Evolutionary conservation across 2,113 vertebrate genomes (phyloP).

Genomic region (Nannospalax galili): DNA sequence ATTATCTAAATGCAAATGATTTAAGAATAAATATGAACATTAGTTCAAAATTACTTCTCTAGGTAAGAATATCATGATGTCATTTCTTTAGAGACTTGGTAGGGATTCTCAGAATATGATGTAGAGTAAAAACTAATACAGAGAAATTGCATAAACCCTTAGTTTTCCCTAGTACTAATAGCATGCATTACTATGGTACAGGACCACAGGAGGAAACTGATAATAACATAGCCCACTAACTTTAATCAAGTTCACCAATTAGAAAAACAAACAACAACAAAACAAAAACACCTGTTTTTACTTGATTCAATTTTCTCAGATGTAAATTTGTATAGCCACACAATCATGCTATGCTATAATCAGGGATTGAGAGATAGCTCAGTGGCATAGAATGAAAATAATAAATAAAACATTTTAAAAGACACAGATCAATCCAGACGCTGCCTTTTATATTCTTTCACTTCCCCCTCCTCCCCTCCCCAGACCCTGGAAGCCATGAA

Average conservation of each 20-base stretch:
- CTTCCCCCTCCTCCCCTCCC: background rate
- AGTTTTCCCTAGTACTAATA: background rate
- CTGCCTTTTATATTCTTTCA: background rate
- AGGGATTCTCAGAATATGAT: background rate
- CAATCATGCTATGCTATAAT: background rate
- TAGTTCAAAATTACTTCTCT: background rate
- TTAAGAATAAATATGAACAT: background rate
- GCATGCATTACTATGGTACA: background rate
- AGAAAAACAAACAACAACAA: background rate
- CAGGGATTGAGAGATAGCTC: too few species aligned
- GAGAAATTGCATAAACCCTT: background rate
- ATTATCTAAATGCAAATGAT: background rate
- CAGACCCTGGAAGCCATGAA: background rate
- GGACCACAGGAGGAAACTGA: background rate
- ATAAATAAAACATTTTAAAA: too few species aligned
- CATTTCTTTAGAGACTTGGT: background rate
- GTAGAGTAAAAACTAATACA: background rate
- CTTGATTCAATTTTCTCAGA: background rate
- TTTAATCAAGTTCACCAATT: background rate
- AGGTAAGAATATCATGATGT: background rate
- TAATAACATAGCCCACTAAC: background rate
- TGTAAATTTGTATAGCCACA: background rate
- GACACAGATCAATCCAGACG: background rate
- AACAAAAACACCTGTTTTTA: background rate
- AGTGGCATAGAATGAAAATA: too few species aligned